Conservation (phyloP, 2,888 invertebrate genomes). For the Danaus chrysippus region DNA sequence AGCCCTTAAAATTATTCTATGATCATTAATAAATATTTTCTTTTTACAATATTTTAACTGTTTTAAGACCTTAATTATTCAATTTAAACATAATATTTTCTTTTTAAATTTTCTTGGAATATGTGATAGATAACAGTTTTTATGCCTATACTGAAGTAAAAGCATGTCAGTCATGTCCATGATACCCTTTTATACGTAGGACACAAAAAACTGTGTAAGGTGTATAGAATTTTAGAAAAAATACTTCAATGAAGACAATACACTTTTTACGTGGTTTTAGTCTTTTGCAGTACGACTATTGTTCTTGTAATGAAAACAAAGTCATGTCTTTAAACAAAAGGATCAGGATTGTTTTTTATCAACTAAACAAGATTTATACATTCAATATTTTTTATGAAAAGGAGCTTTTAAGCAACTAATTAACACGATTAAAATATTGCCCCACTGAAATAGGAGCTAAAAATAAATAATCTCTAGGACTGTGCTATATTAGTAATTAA, state of each 20-base stretch:
- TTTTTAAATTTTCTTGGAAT: slow-evolving; percentile 17
- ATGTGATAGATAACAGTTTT: slow-evolving; percentile 19
- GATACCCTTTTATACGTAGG: background rate
- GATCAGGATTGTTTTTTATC: slow-evolving; percentile 2
- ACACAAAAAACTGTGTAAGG: background rate
- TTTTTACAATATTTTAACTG: too few species aligned
- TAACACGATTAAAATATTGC: background rate
- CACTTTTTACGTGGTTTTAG: slow-evolving; percentile 7
- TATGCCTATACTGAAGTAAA: slow-evolving; percentile 16
- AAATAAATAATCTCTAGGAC: slow-evolving; percentile 3
- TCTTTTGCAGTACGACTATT: background rate
- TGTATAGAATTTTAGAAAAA: background rate
- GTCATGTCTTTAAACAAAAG: slow-evolving; percentile 6
- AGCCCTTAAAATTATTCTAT: too few species aligned
- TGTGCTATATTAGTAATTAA: slow-evolving; percentile 4
- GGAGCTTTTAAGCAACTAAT: background rate
- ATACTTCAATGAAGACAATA: background rate
- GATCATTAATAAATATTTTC: too few species aligned
- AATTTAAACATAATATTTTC: slow-evolving; percentile 11
- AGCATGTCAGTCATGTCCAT: slow-evolving; percentile 10
- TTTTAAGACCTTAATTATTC: too few species aligned
- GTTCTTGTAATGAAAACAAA: slow-evolving; percentile 10
- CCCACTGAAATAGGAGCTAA: slow-evolving; percentile 6
- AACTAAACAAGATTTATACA: slow-evolving; percentile 5
- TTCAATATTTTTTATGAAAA: background rate